Evolutionary conservation across 35 echinoderm and acorn worm species (phyloP).

Genomic region (Stichopus chloronotus): DNA sequence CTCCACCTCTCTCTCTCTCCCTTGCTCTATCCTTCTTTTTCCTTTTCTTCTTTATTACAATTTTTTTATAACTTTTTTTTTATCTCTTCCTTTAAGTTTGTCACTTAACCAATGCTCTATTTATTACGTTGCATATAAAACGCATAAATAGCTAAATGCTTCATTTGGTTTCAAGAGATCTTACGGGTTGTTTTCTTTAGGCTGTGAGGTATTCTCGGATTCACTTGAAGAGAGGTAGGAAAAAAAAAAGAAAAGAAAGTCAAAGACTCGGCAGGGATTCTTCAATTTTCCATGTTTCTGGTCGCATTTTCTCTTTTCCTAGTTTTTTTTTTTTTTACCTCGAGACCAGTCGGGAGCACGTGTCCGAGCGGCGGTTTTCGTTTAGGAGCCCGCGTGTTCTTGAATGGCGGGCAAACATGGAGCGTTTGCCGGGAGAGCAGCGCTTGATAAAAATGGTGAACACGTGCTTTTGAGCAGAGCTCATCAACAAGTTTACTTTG

Average conservation of each 20-base stretch:
- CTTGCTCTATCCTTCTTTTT: no score
- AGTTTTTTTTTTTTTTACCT: not conserved
- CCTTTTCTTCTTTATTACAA: no score
- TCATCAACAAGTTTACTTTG: constrained; percentile 53
- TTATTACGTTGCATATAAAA: constrained; percentile 29
- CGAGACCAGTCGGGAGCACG: constrained; percentile 23
- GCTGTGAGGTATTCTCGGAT: constrained; percentile 24
- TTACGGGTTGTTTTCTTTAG: constrained; percentile 23
- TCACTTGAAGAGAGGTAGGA: no score
- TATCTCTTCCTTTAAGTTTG: not conserved
- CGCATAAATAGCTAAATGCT: constrained; percentile 41
- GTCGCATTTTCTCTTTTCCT: not conserved
- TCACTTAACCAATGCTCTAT: constrained; percentile 46
- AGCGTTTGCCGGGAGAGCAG: constrained; percentile 10
- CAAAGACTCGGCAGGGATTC: not conserved
- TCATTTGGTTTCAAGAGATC: constrained; percentile 18
- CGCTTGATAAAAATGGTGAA: not conserved
- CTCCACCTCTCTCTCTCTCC: not conserved
- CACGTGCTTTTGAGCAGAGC: constrained; percentile 29
- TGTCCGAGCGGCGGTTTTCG: constrained; percentile 21
- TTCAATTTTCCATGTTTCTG: not conserved
- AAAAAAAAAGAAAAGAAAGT: no score
- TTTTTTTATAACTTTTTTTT: no score
- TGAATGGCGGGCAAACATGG: constrained; percentile 46
- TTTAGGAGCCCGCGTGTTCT: constrained; percentile 46